Evolutionary conservation across 2,888 invertebrate species (phyloP), one percentile per base, ranked within the genome.

Genomic region (Acleris sparsana): DNA sequence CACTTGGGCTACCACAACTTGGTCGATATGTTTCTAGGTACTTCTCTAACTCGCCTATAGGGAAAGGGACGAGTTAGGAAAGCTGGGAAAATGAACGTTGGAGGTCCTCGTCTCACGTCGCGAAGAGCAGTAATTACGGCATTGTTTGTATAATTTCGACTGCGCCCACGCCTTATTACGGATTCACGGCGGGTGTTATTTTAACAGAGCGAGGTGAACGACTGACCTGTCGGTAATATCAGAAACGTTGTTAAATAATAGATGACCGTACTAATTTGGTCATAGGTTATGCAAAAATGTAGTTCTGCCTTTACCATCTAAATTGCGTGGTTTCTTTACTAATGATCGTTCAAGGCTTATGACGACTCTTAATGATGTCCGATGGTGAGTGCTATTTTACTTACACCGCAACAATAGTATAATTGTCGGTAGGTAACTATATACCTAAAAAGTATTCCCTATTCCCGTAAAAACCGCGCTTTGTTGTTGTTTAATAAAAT

Each of bases 101-200:
- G 44, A 20, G 56, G 64, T 84, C 85, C 87, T 74, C 75, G 73
- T 73, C 78, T 85, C 88, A 74, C 75, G 73, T 73, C 77, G 75
- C 76, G 75, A 69, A 60, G 67, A 63, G 62, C 64, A 52, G 64
- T 70, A 72, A 71, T 73, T 72, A 71, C 68, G 75, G 75, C 82
- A 79, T 79, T 82, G 81, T 76, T 74, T 76, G 74, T 72, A 74
- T 73, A 77, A 75, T 82, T 81, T 78, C 78, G 80, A 80, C 78
- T 77, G 77, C 76, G 67, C 71, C 70, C 69, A 63, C 68, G 67
- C 71, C 64, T 68, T 56, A 71, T 70, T 48, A 43, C 51, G 53
- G 53, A 62, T 55, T 59, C 61, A 67, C 46, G 55, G 13, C 18
- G 46, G 60, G 29, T 53, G 58, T 53, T 58, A 58, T 49, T 60